These are phyloP conservation scores for human (Homo sapiens) DNA, from an alignment of 2,113 vertebrate species.

Conservation along the genomic window DNA sequence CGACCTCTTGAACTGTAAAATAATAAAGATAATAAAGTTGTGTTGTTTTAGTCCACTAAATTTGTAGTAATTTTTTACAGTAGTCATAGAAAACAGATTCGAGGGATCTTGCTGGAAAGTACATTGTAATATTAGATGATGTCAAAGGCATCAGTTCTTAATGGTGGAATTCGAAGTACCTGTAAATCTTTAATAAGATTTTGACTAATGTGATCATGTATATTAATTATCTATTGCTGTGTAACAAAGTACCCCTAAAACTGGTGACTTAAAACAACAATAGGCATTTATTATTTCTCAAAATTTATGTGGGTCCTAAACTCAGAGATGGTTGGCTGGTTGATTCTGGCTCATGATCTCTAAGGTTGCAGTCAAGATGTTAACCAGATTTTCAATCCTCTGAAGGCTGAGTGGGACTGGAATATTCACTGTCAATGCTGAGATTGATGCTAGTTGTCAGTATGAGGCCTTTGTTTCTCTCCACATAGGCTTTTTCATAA, in stretches of 20 bases:
- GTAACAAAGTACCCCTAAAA: not conserved
- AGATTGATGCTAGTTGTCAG: not conserved
- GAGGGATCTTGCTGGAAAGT: not conserved
- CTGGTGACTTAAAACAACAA: not conserved
- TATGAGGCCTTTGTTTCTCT: not conserved
- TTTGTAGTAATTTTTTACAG: not conserved
- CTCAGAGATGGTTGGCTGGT: not conserved
- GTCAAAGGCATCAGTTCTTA: not conserved
- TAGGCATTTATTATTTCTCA: not conserved
- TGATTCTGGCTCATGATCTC: not conserved
- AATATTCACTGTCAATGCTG: not conserved
- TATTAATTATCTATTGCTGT: not conserved
- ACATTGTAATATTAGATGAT: slow-evolving; percentile 5
- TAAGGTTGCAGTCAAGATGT: not conserved
- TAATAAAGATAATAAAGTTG: not conserved
- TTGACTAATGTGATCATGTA: not conserved
- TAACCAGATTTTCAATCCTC: not conserved
- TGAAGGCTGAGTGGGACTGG: not conserved
- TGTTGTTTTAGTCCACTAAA: not conserved
- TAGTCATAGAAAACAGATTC: not conserved
- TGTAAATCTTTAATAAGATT: not conserved
- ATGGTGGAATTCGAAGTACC: slow-evolving; percentile 6
- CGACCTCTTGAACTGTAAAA: not conserved
- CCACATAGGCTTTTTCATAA: not conserved
- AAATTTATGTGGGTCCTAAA: not conserved